Percentiles rank a stretch among this genome's conserved stretches.
Evolutionary conservation across 2,888 invertebrate genomes (phyloP).

Genomic region (Spisula solida): DNA sequence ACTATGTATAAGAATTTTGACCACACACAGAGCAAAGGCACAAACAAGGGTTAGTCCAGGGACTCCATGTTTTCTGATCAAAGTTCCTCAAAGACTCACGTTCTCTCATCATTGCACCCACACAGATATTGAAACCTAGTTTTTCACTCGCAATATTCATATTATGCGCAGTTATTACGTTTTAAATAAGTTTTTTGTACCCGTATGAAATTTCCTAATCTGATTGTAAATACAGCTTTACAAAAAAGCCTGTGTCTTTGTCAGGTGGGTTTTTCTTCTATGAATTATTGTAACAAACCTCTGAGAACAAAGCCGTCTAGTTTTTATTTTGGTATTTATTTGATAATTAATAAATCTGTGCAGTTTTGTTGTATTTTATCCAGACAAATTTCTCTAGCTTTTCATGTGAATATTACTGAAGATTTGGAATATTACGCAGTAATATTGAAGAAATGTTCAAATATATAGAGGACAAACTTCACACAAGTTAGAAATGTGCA

Average conservation of each 20-base stretch:
- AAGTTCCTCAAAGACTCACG: too few species aligned
- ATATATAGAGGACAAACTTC: neutral
- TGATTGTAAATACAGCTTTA: neutral
- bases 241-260: neutral
- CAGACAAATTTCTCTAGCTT: neutral
- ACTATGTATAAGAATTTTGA: too few species aligned
- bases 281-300: neutral
- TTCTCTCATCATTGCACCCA: too few species aligned
- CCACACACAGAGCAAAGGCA: too few species aligned
- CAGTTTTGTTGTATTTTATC: slow-evolving; percentile 3
- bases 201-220: neutral
- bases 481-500: neutral
- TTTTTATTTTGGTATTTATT: slow-evolving; percentile 16
- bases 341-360: neutral
- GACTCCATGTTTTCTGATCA: too few species aligned
- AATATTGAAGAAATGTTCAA: neutral
- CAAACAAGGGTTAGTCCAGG: too few species aligned
- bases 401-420: neutral
- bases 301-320: neutral
- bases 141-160: neutral
- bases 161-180: neutral
- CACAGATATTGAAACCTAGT: too few species aligned
- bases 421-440: neutral
- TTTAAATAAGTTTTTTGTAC: neutral
- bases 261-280: neutral